Base-by-base conservation (phyloP, 1,140 invertebrate genomes). In the Rhopalosiphum maidis region DNA sequence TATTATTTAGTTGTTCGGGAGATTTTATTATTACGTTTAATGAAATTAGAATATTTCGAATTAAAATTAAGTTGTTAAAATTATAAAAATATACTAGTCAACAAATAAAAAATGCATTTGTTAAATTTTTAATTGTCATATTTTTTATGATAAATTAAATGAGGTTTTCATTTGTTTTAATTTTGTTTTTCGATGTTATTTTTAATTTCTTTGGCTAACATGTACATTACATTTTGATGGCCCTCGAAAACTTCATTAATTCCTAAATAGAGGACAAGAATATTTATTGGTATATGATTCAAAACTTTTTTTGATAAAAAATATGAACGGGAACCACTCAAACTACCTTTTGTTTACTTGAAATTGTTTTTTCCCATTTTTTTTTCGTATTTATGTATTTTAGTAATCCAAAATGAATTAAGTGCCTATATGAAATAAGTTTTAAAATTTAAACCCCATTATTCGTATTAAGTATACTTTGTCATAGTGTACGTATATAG, bases 371-470 rank as follows among this genome's bases (percentile, higher is more conserved):
- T n/a, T n/a, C 5, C 15, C 60, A 77, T 77, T 77, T 77, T 68
- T 68, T 30, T 60, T 30, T 35, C 1, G 60, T 30, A 35, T 35
- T 77, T 77, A 6, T 77, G 60, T 21, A n/a, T 35, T 77, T 77
- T 2, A 30, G n/a, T 77, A 77, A 18, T 77, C 15, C 60, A 77
- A 77, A 77, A 77, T 77, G 60, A 77, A 77, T 77, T 77, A 77
- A n/a, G 60, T 77, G 60, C 60, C 30, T 18, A 15, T 77, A 35
- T 77, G n/a, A 77, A 77, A 77, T 77, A n/a, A n/a, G 60, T 77
- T 77, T 77, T 77, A 77, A 77, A 86, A 46, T 86, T 86, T 43
- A 86, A 86, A 46, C 41, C 37, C 41, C 41, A 86, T 46, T 86
- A 46, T 85, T 68, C 30, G 30, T 15, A 68, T 77, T 77, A 30